These are phyloP conservation scores for Phrynocephalus guinanensis DNA, from an alignment of 2,797 vertebrate species.

Conservation along the genomic window DNA sequence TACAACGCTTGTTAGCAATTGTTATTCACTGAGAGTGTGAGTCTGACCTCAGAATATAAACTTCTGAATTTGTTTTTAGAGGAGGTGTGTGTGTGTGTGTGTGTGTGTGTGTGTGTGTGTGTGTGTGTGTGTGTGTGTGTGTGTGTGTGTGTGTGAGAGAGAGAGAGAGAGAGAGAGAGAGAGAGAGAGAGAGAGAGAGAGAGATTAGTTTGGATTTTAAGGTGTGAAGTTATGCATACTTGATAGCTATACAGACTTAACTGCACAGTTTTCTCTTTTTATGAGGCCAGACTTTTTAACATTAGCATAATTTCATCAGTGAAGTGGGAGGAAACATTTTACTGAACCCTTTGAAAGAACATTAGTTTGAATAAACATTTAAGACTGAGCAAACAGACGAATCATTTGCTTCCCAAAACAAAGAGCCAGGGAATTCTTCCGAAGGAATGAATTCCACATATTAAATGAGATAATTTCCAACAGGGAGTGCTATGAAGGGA, in stretches of 20 bases:
- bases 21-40: no score
- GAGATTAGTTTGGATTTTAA: not conserved
- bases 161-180: no score
- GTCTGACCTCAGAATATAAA: not conserved
- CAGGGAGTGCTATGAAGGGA: not conserved
- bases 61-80: not conserved
- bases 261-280: not conserved
- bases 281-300: not conserved
- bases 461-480: not conserved
- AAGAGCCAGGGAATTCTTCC: not conserved
- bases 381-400: not conserved
- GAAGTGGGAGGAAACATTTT: not conserved
- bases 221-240: not conserved
- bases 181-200: no score
- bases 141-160: not conserved
- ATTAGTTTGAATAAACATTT: slow-evolving; percentile 9
- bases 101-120: not conserved
- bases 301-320: not conserved
- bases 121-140: no score
- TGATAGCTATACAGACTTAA: not conserved
- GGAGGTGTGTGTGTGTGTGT: not conserved
- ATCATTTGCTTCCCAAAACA: not conserved
- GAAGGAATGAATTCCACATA: not conserved
- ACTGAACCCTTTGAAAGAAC: slow-evolving; percentile 6
- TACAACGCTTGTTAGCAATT: no score